Percentiles rank a stretch among this genome's conserved stretches.
Conservation (phyloP, 2,797 vertebrate genomes). For the Rhabdophis nuchalis region DNA sequence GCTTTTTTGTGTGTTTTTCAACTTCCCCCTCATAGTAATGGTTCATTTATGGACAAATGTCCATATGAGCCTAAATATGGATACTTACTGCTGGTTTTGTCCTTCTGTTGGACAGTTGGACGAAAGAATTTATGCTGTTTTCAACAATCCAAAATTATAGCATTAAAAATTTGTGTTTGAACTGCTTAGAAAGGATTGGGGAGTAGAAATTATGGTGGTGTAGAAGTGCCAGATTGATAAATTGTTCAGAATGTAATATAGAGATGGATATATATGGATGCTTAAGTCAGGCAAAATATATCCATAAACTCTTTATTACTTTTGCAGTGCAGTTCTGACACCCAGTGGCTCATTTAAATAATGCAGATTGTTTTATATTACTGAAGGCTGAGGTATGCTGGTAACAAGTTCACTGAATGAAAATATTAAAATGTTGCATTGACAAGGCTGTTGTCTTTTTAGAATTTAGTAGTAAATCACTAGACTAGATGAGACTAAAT, state of each 20-base stretch:
- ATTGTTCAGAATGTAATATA: background rate
- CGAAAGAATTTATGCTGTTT: background rate
- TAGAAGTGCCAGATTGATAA: background rate
- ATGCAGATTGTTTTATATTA: constrained; percentile 18
- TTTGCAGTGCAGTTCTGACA: constrained; percentile 44
- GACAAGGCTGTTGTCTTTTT: background rate
- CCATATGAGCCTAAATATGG: background rate
- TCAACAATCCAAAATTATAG: background rate
- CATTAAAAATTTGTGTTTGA: background rate
- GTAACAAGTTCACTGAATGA: background rate
- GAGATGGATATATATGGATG: background rate
- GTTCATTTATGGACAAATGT: background rate
- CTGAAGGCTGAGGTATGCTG: background rate
- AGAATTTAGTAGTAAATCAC: background rate
- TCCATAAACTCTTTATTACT: background rate
- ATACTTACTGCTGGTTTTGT: background rate
- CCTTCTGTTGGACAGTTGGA: background rate
- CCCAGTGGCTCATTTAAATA: constrained; percentile 50
- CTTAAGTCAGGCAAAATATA: background rate
- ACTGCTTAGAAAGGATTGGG: background rate
- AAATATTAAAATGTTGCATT: background rate
- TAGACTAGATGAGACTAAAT: background rate
- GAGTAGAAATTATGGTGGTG: background rate
- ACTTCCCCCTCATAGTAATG: background rate
- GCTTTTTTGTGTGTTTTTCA: background rate